Conservation (phyloP, 2,113 vertebrate species). For the Ondatra zibethicus region DNA sequence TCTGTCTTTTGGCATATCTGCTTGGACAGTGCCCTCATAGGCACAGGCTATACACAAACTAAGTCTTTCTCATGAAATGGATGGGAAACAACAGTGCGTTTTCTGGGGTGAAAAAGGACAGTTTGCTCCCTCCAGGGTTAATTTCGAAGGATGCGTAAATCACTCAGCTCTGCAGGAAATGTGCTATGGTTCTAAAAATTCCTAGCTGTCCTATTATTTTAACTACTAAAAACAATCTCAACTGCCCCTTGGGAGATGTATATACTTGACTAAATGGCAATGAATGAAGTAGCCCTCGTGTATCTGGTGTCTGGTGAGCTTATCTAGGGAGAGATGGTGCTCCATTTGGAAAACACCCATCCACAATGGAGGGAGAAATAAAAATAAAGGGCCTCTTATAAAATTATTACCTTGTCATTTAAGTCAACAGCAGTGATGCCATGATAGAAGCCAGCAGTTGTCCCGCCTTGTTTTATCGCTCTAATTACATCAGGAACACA, state of each 20-base stretch:
- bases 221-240: conserved; percentile 19
- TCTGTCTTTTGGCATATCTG: background rate
- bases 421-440: conserved; percentile 86
- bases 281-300: conserved; percentile 67
- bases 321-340: conserved; percentile 73
- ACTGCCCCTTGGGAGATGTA: conserved; percentile 7
- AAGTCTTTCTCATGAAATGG: background rate
- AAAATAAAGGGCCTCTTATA: conserved; percentile 85
- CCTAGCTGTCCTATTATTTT: background rate
- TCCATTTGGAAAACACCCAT: conserved; percentile 76
- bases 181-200: background rate
- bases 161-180: conserved; percentile 2
- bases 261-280: conserved; percentile 70
- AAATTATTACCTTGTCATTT: conserved; percentile 88
- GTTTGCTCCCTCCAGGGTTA: background rate
- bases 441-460: conserved; percentile 86
- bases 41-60: background rate
- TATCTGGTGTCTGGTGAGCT: conserved; percentile 72
- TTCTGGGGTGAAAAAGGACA: background rate
- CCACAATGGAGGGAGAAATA: conserved; percentile 75
- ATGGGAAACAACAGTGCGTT: background rate
- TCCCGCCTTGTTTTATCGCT: conserved; percentile 89
- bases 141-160: conserved; percentile 9
- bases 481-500: conserved; percentile 89
- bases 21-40: background rate